Conservation (phyloP, 2,888 invertebrate genomes). For the Uropetala carovei region DNA sequence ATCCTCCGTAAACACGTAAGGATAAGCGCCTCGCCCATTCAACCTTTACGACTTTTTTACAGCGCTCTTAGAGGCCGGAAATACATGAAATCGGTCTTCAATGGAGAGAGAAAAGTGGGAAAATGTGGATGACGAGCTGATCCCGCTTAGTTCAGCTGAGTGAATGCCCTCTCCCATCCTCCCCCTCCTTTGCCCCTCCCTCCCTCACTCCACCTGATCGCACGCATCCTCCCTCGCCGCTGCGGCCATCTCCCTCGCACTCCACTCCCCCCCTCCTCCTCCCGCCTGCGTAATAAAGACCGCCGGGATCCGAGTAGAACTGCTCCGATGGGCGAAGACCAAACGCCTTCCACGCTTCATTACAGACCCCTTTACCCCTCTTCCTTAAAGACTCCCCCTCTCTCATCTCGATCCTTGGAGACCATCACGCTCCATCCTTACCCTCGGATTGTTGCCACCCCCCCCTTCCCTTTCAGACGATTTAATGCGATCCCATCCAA, state of each 20-base stretch:
- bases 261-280: not conserved
- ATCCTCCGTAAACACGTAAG: no score
- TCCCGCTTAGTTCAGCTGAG: not conserved
- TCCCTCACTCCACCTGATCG: not conserved
- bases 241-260: not conserved
- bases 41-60: no score
- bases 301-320: not conserved
- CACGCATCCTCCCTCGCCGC: not conserved
- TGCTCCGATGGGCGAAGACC: not conserved
- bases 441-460: not conserved
- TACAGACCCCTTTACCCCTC: not conserved
- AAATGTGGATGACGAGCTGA: not conserved
- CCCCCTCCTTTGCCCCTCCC: not conserved
- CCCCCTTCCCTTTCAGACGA: no score
- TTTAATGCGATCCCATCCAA: not conserved
- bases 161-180: slow-evolving; percentile 32
- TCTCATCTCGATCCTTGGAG: not conserved
- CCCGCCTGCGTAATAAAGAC: not conserved
- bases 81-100: not conserved
- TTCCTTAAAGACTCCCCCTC: not conserved
- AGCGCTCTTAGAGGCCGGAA: slow-evolving; percentile 3
- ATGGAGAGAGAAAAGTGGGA: slow-evolving; percentile 5
- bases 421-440: not conserved
- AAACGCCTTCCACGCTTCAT: slow-evolving; percentile 38
- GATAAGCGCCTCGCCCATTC: no score